Conservation (phyloP, 2,888 invertebrate genomes). For the Phytoseiulus persimilis region DNA sequence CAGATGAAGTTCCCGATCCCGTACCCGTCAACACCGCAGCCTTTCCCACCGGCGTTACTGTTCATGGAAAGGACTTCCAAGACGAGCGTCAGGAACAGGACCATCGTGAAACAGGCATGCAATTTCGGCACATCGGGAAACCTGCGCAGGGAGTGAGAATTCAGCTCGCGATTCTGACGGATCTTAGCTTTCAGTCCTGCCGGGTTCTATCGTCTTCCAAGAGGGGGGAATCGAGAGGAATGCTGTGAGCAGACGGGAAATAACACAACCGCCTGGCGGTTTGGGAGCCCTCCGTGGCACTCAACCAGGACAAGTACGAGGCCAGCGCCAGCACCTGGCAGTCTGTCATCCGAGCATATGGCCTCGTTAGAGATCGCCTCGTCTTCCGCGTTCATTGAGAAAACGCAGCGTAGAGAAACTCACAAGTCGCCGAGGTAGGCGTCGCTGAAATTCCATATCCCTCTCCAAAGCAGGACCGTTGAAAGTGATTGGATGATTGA, state of each 20-base stretch:
- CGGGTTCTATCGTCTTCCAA: no score
- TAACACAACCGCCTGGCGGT: no score
- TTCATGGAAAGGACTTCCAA: background rate
- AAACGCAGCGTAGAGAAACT: no score
- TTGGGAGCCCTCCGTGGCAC: no score
- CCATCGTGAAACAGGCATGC: background rate
- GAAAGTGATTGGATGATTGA: background rate
- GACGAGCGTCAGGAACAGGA: background rate
- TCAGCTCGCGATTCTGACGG: background rate
- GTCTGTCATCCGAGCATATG: no score
- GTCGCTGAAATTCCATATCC: slow-evolving; percentile 24
- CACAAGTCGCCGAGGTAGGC: slow-evolving; percentile 17
- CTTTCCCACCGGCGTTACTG: background rate
- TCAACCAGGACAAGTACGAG: no score
- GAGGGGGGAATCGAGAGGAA: no score
- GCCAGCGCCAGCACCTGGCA: no score
- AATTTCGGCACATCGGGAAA: background rate
- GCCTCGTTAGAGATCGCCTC: no score
- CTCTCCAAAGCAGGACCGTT: slow-evolving; percentile 11
- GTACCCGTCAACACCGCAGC: background rate
- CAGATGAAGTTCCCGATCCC: slow-evolving; percentile 27
- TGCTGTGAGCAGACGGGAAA: no score
- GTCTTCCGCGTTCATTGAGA: no score
- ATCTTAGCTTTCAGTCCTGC: background rate
- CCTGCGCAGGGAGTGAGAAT: background rate